A percentile compares a stretch with the other conserved stretches of the same genome.
These are phyloP conservation scores for Mayetiola destructor DNA, from an alignment of 2,888 invertebrate genomes.

Conservation along the genomic window DNA sequence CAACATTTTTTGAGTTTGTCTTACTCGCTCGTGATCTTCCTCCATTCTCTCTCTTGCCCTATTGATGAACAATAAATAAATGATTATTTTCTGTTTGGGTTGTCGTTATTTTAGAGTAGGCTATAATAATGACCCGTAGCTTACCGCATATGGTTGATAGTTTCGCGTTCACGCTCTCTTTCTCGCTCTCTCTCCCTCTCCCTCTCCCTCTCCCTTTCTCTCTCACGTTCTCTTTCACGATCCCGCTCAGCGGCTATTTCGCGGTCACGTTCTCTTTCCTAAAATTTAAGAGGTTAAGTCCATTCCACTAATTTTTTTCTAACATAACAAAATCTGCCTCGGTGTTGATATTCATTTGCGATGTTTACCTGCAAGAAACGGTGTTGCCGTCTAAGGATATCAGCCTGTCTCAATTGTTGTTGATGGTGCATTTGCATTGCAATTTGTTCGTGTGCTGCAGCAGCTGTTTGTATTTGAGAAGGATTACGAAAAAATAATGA, in stretches of 20 bases:
- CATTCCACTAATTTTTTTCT: background rate
- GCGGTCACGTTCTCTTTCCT: conserved; percentile 24
- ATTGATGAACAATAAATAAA: conserved; percentile 28
- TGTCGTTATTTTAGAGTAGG: conserved; percentile 28
- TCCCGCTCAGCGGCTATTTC: too few species aligned
- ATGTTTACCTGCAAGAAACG: conserved; percentile 22
- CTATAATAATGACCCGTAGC: too few species aligned
- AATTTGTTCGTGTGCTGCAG: conserved; percentile 34
- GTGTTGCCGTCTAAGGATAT: conserved; percentile 24
- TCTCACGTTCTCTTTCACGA: conserved; percentile 5
- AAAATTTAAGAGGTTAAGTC: background rate
- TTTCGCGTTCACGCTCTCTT: background rate
- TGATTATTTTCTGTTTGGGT: conserved; percentile 19
- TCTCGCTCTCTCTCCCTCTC: conserved; percentile 13
- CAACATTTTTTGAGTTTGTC: conserved; percentile 22
- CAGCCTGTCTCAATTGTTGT: conserved; percentile 27
- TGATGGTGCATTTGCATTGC: conserved; percentile 30
- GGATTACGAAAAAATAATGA: too few species aligned
- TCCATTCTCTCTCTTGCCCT: conserved; percentile 25
- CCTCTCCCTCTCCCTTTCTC: background rate
- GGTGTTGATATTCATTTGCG: conserved; percentile 12
- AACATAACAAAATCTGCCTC: too few species aligned
- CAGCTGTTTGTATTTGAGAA: background rate
- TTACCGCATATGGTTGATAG: conserved; percentile 13
- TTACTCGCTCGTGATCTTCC: conserved; percentile 23